A percentile compares a stretch with the other conserved stretches of the same genome.
phyloP scores from a whole-genome alignment of 2,888 invertebrate species.

The Phortica magna region DNA sequence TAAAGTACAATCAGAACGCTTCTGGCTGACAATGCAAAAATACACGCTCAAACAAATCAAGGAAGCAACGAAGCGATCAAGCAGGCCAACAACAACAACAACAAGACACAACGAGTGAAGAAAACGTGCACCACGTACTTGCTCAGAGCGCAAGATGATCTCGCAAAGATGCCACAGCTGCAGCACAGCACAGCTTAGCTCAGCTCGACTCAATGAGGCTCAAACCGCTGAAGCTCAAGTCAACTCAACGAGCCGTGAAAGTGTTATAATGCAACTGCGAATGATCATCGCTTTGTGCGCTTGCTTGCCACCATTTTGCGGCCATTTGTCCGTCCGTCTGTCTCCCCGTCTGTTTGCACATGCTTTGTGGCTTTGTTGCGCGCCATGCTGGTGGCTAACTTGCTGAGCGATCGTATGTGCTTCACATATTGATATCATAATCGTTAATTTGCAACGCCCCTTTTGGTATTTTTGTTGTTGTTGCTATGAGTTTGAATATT shows the following conservation, averaged over 20 bases:
- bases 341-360: not conserved
- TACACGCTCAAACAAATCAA: not conserved
- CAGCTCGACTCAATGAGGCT: not conserved
- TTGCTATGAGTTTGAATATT: not conserved
- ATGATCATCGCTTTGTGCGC: not conserved
- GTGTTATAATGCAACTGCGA: slow-evolving; percentile 76
- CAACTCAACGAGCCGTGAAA: slow-evolving; percentile 77
- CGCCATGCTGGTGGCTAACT: slow-evolving; percentile 9
- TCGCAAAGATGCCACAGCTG: slow-evolving; percentile 42
- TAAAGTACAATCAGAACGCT: slow-evolving; percentile 20
- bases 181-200: slow-evolving; percentile 47
- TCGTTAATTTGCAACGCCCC: slow-evolving; percentile 68
- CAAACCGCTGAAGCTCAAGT: slow-evolving; percentile 40
- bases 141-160: slow-evolving; percentile 61
- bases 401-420: slow-evolving; percentile 24
- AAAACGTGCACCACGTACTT: slow-evolving; percentile 32
- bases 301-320: slow-evolving; percentile 8
- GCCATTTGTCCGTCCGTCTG: not conserved
- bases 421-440: slow-evolving; percentile 60
- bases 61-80: not conserved
- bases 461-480: slow-evolving; percentile 2
- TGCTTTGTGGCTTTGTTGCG: not conserved
- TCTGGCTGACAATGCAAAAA: slow-evolving; percentile 29
- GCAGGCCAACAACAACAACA: not conserved
- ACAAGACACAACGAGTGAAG: not conserved